Conservation (phyloP, 2,113 vertebrate species). For the Poecilia latipinna region DNA sequence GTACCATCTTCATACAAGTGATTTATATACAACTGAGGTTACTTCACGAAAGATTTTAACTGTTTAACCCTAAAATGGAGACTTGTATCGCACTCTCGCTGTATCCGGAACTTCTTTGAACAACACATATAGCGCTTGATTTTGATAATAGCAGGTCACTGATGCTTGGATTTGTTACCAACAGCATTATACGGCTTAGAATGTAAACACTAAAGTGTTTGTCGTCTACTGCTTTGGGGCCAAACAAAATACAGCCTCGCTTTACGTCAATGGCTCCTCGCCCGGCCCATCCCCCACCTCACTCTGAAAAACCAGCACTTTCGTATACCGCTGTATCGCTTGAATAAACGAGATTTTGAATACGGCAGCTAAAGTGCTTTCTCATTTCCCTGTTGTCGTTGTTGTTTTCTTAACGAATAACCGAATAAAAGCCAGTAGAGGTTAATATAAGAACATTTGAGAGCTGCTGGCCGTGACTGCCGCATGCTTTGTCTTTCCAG, state of each 20-base stretch:
- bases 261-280: slow-evolving; percentile 71
- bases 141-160: not conserved
- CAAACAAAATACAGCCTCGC: slow-evolving; percentile 64
- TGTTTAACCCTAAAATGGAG: slow-evolving; percentile 38
- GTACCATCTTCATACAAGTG: not conserved
- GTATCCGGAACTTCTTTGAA: slow-evolving; percentile 29
- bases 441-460: not conserved
- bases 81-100: slow-evolving; percentile 13
- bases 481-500: slow-evolving; percentile 77
- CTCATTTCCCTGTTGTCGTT: accelerated
- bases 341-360: slow-evolving; percentile 9
- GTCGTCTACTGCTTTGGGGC: slow-evolving; percentile 23
- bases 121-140: not conserved
- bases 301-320: slow-evolving; percentile 32
- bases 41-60: not conserved
- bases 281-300: slow-evolving; percentile 73
- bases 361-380: accelerated
- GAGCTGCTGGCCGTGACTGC: slow-evolving; percentile 23
- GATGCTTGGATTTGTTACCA: not conserved
- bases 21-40: not conserved
- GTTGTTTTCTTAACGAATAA: accelerated
- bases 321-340: slow-evolving; percentile 12
- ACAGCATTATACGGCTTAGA: not conserved
- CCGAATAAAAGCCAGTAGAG: accelerated
- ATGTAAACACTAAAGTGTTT: not conserved